These are phyloP conservation scores for Drosophila sproati DNA, from an alignment of 1,140 invertebrate genomes.

Conservation along the genomic window DNA sequence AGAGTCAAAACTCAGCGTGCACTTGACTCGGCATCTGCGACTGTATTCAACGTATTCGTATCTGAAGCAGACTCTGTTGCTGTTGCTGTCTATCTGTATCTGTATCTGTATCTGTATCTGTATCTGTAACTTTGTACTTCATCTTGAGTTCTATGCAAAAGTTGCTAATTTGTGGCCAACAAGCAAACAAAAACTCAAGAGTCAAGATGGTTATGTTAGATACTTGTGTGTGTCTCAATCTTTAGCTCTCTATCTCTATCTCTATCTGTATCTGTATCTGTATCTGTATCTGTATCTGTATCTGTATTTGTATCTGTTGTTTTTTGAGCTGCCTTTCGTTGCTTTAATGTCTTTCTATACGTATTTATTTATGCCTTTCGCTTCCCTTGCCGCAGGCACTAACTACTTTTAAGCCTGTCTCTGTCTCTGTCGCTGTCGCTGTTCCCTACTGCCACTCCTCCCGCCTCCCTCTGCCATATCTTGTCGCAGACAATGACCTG, in stretches of 20 bases:
- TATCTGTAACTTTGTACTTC: not conserved
- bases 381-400: conserved; percentile 25
- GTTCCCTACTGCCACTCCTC: conserved; percentile 5
- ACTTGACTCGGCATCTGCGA: conserved; percentile 12
- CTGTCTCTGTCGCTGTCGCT: not conserved
- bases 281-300: conserved; percentile 1
- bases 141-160: conserved; percentile 20
- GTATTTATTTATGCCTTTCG: conserved; percentile 3
- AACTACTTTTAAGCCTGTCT: conserved; percentile 2
- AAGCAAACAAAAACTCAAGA: not conserved
- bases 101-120: not conserved
- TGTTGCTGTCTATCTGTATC: conserved; percentile 1
- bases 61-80: not conserved
- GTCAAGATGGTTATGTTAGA: not conserved
- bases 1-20: conserved; percentile 30
- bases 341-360: not conserved
- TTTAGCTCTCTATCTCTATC: no score
- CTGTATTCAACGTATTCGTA: conserved; percentile 1
- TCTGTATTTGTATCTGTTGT: not conserved
- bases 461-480: conserved; percentile 1
- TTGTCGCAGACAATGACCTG: conserved; percentile 25
- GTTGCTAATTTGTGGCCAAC: conserved; percentile 20
- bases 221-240: not conserved
- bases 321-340: not conserved
- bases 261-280: not conserved